Conservation (phyloP, 2,113 vertebrate genomes). For the Corythornis madagascariensis region DNA sequence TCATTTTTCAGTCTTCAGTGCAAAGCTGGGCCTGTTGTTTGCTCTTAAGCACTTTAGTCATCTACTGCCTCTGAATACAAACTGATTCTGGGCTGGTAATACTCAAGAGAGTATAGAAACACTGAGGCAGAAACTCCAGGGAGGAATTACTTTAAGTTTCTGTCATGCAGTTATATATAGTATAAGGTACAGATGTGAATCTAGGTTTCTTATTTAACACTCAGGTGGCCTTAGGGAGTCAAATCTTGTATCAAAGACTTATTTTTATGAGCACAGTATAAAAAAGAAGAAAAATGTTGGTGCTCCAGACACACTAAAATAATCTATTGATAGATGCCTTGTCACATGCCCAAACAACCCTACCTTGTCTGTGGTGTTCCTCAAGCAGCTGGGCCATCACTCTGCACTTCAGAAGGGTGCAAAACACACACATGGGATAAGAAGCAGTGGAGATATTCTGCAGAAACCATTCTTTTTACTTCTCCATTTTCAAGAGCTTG, state of each 20-base stretch:
- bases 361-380: not conserved
- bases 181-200: not conserved
- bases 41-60: not conserved
- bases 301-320: not conserved
- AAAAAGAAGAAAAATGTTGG: not conserved
- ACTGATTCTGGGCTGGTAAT: not conserved
- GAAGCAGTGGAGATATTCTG: not conserved
- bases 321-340: not conserved
- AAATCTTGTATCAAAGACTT: not conserved
- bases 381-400: not conserved
- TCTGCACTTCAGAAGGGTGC: not conserved
- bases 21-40: not conserved
- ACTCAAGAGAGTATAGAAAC: not conserved
- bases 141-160: not conserved
- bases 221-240: not conserved
- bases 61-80: not conserved
- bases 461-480: not conserved
- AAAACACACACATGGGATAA: not conserved
- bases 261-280: not conserved
- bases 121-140: not conserved
- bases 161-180: not conserved
- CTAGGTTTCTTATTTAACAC: not conserved
- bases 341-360: not conserved
- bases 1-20: accelerated
- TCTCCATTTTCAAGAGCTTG: not conserved